A percentile compares a stretch with the other conserved stretches of the same genome.
Conservation (phyloP, 1,140 invertebrate species). For the Mya arenaria region DNA sequence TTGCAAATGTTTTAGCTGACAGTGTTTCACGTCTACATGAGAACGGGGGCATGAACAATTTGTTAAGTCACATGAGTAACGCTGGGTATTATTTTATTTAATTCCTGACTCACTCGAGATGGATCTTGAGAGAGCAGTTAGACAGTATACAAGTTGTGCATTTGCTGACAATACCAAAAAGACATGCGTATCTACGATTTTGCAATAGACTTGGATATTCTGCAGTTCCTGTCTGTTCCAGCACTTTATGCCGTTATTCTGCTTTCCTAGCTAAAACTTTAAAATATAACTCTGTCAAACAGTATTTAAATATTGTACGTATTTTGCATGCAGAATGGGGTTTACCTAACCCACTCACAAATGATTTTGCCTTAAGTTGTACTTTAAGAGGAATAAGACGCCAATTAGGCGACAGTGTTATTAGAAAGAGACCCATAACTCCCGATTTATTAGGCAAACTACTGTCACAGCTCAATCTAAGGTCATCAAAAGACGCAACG, state of each 20-base stretch:
- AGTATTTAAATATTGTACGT: conserved; percentile 35
- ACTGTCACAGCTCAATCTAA: not conserved
- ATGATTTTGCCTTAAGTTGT: conserved; percentile 24
- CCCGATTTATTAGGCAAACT: not conserved
- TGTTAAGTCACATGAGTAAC: not conserved
- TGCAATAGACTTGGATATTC: not conserved
- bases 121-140: not conserved
- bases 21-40: conserved; percentile 15
- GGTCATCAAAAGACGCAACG: not conserved
- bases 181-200: not conserved
- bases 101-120: conserved; percentile 3
- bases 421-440: not conserved
- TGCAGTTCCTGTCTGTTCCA: not conserved
- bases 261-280: conserved; percentile 7
- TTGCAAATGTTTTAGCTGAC: conserved; percentile 23
- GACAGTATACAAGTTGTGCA: not conserved
- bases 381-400: conserved; percentile 14
- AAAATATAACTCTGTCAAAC: conserved; percentile 37
- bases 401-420: not conserved
- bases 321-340: conserved; percentile 12
- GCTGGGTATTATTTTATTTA: conserved; percentile 24
- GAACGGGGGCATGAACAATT: not conserved
- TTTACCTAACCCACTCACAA: not conserved
- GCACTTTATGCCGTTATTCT: conserved; percentile 21
- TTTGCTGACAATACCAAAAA: conserved; percentile 11